Conservation (phyloP, 2,888 invertebrate genomes). For the Microctonus aethiopoides region DNA sequence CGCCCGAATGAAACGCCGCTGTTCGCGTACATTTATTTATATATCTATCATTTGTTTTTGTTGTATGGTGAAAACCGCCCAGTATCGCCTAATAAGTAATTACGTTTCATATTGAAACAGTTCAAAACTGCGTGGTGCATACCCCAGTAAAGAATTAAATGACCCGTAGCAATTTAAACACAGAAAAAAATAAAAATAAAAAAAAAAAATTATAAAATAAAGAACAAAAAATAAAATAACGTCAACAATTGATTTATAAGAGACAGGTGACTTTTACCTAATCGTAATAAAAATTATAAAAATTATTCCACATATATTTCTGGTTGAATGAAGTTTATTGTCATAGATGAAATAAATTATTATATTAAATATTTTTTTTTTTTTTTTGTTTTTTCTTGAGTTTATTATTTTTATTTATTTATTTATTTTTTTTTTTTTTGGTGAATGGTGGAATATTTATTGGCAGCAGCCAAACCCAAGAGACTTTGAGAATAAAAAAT, state of each 20-base stretch:
- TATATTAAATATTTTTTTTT: not conserved
- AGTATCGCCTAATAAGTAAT: constrained; percentile 47
- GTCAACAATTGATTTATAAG: constrained; percentile 50
- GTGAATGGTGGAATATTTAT: too few species aligned
- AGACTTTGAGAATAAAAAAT: not conserved
- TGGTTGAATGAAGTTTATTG: not conserved
- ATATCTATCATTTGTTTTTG: not conserved
- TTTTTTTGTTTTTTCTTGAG: not conserved
- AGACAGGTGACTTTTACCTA: constrained; percentile 46
- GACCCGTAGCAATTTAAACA: not conserved
- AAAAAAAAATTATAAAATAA: too few species aligned
- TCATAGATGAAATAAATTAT: not conserved
- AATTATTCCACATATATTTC: not conserved
- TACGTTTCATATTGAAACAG: constrained; percentile 35
- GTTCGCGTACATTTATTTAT: not conserved
- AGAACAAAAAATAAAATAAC: not conserved
- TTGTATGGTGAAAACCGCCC: constrained; percentile 3
- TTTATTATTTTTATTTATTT: not conserved
- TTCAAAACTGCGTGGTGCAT: constrained; percentile 28
- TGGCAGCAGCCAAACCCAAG: too few species aligned
- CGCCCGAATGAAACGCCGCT: constrained; percentile 8
- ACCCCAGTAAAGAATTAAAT: not conserved
- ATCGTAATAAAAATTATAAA: constrained; percentile 27
- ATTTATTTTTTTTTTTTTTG: not conserved
- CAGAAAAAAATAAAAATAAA: not conserved